Evolutionary conservation across 2,888 invertebrate genomes (phyloP), one percentile per base, ranked within the genome.

Genomic region (Yponomeuta evonymella): DNA sequence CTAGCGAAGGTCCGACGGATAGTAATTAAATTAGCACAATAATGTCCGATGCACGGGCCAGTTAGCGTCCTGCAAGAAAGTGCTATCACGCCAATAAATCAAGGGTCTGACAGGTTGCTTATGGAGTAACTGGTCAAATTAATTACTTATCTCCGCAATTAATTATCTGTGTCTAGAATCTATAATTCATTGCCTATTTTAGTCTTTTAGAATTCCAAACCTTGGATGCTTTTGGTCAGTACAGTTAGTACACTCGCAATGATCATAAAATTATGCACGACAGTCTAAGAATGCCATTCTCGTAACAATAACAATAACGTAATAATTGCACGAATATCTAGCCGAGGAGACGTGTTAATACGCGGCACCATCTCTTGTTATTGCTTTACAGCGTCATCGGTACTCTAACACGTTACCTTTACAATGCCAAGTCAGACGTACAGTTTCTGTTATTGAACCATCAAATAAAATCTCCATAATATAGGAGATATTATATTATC

Each of bases 21-120:
- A 43, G 69, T 77, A 79, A 81, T 78, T 76, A 74, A 77, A 77
- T 77, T 77, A 79, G 78, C 77, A 76, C 76, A 76, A 77, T 75
- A 77, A 75, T 75, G 78, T 76, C 76, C 78, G 75, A 74, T 74
- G 75, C 71, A 72, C 51, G 70, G 72, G 73, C 70, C 43, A 36
- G 63, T 75, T 75, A 75, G 74, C 71, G 73, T 72, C 71, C 66
- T 71, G 74, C 72, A 62, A 67, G 78, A 80, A 82, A 79, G 78
- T 78, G 76, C 79, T 78, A 76, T 73, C 72, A 69, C 72, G 77
- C 79, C 80, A 78, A 81, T 81, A 81, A 80, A 83, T 81, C 80
- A 78, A 73, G 74, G 73, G 73, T 51, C 74, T 76, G 76, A 79
- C 79, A 78, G 72, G 73, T 67, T 73, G 74, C 72, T 73, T 70